A percentile compares a stretch with the other conserved stretches of the same genome.
Conservation (phyloP, 1,140 invertebrate genomes). For the Ostrea denselamellosa region DNA sequence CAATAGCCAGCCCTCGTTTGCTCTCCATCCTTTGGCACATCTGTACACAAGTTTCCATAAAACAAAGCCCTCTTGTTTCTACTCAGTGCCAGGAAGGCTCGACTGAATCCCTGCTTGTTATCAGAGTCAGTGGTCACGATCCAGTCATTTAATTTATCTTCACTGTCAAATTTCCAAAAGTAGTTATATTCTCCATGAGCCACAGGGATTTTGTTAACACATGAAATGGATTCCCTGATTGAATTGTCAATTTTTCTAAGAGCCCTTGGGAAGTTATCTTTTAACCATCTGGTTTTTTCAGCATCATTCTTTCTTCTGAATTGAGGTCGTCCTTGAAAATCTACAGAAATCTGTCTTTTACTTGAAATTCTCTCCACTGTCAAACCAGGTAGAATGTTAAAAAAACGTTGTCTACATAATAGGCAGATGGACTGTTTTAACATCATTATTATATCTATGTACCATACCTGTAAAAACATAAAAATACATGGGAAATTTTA, state of each 20-base stretch:
- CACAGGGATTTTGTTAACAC: constrained; percentile 2
- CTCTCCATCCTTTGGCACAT: constrained; percentile 89
- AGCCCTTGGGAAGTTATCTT: neutral
- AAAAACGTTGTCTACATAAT: neutral
- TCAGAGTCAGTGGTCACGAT: constrained; percentile 87
- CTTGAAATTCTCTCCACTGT: neutral
- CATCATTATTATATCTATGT: neutral
- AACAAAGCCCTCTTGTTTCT: constrained; percentile 87
- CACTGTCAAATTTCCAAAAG: constrained; percentile 76
- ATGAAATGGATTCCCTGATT: neutral
- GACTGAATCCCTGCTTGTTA: constrained; percentile 88
- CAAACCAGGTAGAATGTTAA: neutral
- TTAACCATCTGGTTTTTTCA: neutral
- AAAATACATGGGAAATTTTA: neutral
- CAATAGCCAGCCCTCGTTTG: constrained; percentile 88
- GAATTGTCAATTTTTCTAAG: constrained; percentile 3
- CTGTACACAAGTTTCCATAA: constrained; percentile 85
- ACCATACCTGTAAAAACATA: neutral
- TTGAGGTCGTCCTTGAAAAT: constrained; percentile 20
- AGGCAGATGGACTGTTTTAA: neutral
- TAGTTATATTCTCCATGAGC: constrained; percentile 76
- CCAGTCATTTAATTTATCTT: constrained; percentile 86
- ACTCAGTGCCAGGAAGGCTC: constrained; percentile 82
- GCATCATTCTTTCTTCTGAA: neutral
- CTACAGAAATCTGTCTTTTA: constrained; percentile 7